Percentiles rank a stretch among this genome's conserved stretches.
Conservation (phyloP, 2,113 vertebrate genomes). For the Atlantisia rogersi region DNA sequence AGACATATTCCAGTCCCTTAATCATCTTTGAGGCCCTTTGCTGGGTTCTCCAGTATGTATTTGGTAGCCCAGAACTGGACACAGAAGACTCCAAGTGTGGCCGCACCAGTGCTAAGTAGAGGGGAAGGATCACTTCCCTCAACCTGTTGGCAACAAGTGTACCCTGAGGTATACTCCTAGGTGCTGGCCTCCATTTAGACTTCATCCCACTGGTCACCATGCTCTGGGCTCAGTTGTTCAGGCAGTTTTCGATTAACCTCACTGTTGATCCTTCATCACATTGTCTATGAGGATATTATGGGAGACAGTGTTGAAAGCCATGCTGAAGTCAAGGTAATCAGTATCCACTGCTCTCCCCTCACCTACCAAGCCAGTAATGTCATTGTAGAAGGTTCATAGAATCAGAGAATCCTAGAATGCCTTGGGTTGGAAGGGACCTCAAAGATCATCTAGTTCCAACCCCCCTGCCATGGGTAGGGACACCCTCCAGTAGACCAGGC, state of each 20-base stretch:
- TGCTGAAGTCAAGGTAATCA: background rate
- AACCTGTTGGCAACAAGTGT: background rate
- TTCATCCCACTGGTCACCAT: background rate
- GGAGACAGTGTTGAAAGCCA: background rate
- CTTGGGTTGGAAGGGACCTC: too few species aligned
- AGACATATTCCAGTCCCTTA: too few species aligned
- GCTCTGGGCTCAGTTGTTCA: background rate
- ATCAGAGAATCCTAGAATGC: too few species aligned
- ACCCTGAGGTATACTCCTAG: background rate
- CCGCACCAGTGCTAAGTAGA: background rate
- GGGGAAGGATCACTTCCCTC: background rate
- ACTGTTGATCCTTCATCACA: background rate
- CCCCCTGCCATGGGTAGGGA: too few species aligned
- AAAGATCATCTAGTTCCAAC: too few species aligned
- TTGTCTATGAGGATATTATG: background rate
- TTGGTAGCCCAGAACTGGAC: background rate
- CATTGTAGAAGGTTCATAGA: background rate
- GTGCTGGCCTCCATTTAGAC: background rate
- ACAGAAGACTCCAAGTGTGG: background rate
- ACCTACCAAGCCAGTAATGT: background rate
- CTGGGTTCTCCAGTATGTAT: too few species aligned
- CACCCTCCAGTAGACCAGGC: too few species aligned
- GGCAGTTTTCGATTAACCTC: background rate
- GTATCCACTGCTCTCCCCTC: background rate
- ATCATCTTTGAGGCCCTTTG: too few species aligned